phyloP scores from a whole-genome alignment of 1,140 invertebrate genomes.

The Musca vetustissima region DNA sequence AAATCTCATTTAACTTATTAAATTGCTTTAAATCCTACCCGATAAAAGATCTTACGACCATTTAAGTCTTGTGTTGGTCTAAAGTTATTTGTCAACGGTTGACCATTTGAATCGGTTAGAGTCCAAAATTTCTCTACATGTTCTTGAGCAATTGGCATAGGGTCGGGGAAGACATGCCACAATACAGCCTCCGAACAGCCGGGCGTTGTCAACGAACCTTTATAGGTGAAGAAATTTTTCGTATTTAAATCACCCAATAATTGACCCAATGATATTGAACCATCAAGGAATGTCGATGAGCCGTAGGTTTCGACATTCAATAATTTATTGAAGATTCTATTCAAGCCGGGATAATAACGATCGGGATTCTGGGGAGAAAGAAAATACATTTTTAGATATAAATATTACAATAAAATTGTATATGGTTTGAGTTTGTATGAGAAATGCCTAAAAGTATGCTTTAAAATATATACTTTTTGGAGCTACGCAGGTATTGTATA shows the following conservation, averaged over 20 bases:
- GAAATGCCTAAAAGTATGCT: too few relatives aligned
- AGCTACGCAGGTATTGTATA: too few relatives aligned
- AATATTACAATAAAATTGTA: too few relatives aligned
- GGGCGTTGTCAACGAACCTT: conserved; percentile 75
- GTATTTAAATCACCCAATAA: conserved; percentile 37
- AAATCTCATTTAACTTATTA: too few relatives aligned
- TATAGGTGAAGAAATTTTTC: conserved; percentile 39
- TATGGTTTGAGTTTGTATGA: too few relatives aligned
- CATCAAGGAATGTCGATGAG: conserved; percentile 22
- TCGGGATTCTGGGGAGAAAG: conserved; percentile 2
- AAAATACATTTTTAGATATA: not conserved
- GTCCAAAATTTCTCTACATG: conserved; percentile 38
- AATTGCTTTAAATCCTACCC: conserved; percentile 26
- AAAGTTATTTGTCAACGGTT: conserved; percentile 37
- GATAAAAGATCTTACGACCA: conserved; percentile 61
- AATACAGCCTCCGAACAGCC: conserved; percentile 47
- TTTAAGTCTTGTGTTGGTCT: conserved; percentile 55
- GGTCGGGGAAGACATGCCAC: conserved; percentile 42
- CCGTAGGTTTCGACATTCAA: not conserved
- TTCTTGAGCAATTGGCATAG: conserved; percentile 27
- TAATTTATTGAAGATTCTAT: conserved; percentile 25
- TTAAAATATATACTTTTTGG: too few relatives aligned
- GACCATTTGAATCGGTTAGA: conserved; percentile 31
- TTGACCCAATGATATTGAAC: conserved; percentile 28
- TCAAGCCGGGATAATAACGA: not conserved